Evolutionary conservation across 2,888 invertebrate species (phyloP).

Genomic region (Empis livida): DNA sequence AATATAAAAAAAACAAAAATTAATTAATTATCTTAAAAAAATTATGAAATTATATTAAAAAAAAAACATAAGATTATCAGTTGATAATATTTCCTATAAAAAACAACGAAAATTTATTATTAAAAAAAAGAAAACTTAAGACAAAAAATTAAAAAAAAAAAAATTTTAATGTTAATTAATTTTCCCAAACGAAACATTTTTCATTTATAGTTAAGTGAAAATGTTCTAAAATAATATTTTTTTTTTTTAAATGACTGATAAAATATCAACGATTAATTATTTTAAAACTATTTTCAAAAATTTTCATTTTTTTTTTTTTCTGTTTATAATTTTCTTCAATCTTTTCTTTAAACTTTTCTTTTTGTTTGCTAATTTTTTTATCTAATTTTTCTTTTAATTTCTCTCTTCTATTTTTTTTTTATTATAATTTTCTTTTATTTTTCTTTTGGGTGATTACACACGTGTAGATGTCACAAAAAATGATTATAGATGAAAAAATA

Average conservation of each 20-base stretch:
- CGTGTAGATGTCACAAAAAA: conserved; percentile 1
- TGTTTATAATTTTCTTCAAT: not conserved
- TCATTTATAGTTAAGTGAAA: no score
- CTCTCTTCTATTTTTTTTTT: not conserved
- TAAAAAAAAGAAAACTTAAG: no score
- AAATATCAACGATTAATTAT: conserved; percentile 3
- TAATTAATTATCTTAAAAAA: no score
- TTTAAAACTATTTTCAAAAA: not conserved
- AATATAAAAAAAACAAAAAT: no score
- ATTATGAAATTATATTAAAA: no score
- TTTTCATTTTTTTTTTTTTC: not conserved
- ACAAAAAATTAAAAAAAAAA: no score
- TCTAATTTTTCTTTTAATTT: conserved; percentile 1
- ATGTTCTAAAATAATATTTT: conserved; percentile 7
- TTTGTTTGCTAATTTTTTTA: not conserved
- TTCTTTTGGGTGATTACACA: not conserved
- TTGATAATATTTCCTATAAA: no score
- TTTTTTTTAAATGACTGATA: conserved; percentile 6
- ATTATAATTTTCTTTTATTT: not conserved
- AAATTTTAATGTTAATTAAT: no score
- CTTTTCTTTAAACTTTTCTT: not conserved
- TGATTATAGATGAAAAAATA: conserved; percentile 6
- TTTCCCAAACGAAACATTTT: no score
- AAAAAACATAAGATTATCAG: no score
- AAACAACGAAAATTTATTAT: no score